phyloP scores from a whole-genome alignment of 2,888 invertebrate species.

The Platycheirus rosarum region DNA sequence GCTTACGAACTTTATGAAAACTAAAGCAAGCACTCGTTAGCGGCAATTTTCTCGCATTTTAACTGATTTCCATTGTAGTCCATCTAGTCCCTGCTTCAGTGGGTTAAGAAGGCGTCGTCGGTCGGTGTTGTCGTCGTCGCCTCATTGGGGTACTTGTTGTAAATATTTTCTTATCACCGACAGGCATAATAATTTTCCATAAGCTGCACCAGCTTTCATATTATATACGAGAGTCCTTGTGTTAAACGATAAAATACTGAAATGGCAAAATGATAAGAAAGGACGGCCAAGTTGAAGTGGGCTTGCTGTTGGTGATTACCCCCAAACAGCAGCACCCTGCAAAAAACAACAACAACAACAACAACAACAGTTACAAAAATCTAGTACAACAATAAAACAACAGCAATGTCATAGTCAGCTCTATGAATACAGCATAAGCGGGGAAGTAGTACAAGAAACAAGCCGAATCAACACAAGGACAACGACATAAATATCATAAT shows the following conservation, averaged over 20 bases:
- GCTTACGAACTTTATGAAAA: too few relatives aligned
- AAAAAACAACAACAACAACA: constrained; percentile 5
- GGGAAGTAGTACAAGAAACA: not conserved
- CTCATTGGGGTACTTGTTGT: constrained; percentile 43
- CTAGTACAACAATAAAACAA: constrained; percentile 16
- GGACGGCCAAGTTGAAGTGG: constrained; percentile 34
- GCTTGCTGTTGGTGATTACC: constrained; percentile 11
- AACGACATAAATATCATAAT: constrained; percentile 53
- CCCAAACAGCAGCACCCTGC: constrained; percentile 26
- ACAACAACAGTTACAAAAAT: not conserved
- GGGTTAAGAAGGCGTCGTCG: constrained; percentile 1
- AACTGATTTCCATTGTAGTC: constrained; percentile 10
- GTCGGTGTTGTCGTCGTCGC: too few relatives aligned
- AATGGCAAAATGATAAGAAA: constrained; percentile 57
- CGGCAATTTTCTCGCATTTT: constrained; percentile 26
- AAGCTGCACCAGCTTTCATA: constrained; percentile 16
- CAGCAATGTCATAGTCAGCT: constrained; percentile 17
- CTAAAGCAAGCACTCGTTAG: constrained; percentile 19
- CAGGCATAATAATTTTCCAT: constrained; percentile 53
- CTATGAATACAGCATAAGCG: not conserved
- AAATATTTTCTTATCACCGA: constrained; percentile 52
- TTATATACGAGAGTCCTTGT: constrained; percentile 27
- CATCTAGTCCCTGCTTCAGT: not conserved
- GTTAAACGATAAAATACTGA: constrained; percentile 51
- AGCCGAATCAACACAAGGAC: constrained; percentile 26